These are phyloP conservation scores for Lucilia sericata DNA, from an alignment of 1,140 invertebrate genomes.

Conservation along the genomic window DNA sequence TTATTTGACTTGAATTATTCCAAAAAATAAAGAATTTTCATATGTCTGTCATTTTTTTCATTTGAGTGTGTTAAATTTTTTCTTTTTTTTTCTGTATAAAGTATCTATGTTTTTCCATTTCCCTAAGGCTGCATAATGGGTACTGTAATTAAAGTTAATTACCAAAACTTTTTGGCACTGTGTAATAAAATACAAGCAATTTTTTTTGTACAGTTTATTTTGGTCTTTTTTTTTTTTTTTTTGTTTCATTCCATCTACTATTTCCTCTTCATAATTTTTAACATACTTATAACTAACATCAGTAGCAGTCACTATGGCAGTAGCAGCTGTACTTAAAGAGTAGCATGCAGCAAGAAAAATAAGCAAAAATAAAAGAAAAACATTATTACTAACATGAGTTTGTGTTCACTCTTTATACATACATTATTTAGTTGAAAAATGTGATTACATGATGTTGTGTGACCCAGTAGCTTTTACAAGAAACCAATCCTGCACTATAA, in stretches of 20 bases:
- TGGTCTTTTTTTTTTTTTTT: not conserved
- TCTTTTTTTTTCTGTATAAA: not conserved
- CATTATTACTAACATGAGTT: not conserved
- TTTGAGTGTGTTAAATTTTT: not conserved
- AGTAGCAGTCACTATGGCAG: not conserved
- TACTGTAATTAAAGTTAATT: conserved; percentile 27
- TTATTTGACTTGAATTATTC: no score
- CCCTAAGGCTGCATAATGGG: not conserved
- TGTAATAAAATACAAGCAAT: not conserved
- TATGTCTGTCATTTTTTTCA: not conserved
- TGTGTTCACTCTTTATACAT: not conserved
- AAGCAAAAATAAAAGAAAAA: no score
- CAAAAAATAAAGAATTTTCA: not conserved
- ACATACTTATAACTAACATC: conserved; percentile 4
- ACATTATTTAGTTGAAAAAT: conserved; percentile 5
- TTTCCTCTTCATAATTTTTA: not conserved
- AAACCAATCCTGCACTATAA: no score
- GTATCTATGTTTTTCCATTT: not conserved
- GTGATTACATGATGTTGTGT: not conserved
- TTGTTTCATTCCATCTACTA: not conserved
- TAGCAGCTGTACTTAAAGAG: not conserved
- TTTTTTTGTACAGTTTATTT: not conserved
- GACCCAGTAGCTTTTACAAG: no score
- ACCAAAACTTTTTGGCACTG: conserved; percentile 29
- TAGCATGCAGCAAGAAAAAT: not conserved